These are phyloP conservation scores for Cydia strobilella DNA, from an alignment of 1,140 invertebrate genomes.

Conservation along the genomic window DNA sequence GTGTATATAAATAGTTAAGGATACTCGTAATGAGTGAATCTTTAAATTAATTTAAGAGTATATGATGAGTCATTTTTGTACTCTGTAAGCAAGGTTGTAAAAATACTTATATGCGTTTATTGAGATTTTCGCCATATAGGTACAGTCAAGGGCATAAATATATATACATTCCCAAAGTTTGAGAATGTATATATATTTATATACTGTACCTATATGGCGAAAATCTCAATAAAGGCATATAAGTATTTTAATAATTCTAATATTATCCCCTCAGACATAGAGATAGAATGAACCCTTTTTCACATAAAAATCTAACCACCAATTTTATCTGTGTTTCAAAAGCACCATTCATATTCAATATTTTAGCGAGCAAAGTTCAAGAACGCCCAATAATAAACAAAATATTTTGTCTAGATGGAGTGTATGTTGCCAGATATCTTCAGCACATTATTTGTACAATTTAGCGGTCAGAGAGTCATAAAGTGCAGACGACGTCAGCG, in stretches of 20 bases:
- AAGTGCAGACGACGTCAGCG: conserved; percentile 3
- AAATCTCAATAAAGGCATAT: no score
- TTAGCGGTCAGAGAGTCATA: conserved; percentile 1
- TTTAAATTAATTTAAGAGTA: neutral
- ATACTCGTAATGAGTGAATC: neutral
- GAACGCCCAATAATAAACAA: neutral
- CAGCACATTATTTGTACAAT: neutral
- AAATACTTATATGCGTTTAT: no score
- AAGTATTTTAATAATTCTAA: no score
- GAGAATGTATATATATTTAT: no score
- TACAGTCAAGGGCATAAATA: no score
- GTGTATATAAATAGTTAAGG: conserved; percentile 1
- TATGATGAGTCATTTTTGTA: neutral
- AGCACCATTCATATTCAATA: neutral
- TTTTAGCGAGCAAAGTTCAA: neutral
- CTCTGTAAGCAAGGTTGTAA: neutral
- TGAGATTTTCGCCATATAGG: no score
- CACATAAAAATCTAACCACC: no score
- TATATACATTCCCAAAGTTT: no score
- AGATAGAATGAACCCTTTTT: no score
- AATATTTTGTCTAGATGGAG: neutral
- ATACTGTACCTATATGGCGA: no score
- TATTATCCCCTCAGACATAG: no score
- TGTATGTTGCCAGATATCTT: neutral
- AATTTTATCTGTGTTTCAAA: no score